Base-by-base conservation (phyloP, 2,888 invertebrate genomes). In the Nowickia ferox region DNA sequence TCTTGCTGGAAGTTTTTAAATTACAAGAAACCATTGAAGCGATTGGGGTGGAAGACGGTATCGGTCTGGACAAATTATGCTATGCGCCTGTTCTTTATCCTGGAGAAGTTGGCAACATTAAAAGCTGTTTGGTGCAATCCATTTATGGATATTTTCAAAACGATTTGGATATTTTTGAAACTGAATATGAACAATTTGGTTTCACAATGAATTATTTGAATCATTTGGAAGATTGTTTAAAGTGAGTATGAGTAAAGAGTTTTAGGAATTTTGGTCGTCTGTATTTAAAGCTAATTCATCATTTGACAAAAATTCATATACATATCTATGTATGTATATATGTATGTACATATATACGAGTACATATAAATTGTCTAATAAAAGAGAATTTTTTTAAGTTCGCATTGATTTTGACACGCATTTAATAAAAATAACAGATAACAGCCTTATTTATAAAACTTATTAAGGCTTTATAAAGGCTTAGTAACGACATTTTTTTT, bases 61-160 rank as follows among this genome's bases (percentile, higher is more conserved):
- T 94, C 19, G 95, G 94, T 2, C 89, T 95, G 46, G 93, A 94
- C 72, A 95, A 95, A 87, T 96, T 98, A 53, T 99, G 99, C 91
- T 97, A 96, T 91, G 95, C 97, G 9, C 99, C 99, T 0, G 93
- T 98, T 87, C 94, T 95, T 0, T 94, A 94, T 77, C 95, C 96
- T 71, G 95, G 95, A 0, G 93, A 93, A 0, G 94, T 93, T 2
- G 91, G 93, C 53, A 93, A 92, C 0, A 87, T 95, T 0, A 92
- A 94, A 0, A 93, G 96, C 59, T 99, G 99, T 91, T 95, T 97
- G 0, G 94, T 97, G 2, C 96, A 97, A 94, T 97, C 97, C 66
- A 93, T 96, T 22, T 95, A 96, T 88, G 96, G 97, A 40, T 98
- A 96, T 91, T 96, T 97, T 89, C 95, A 96, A 80, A 95, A 95